phyloP scores from a whole-genome alignment of 2,113 vertebrate species.

The Myocastor coypus region DNA sequence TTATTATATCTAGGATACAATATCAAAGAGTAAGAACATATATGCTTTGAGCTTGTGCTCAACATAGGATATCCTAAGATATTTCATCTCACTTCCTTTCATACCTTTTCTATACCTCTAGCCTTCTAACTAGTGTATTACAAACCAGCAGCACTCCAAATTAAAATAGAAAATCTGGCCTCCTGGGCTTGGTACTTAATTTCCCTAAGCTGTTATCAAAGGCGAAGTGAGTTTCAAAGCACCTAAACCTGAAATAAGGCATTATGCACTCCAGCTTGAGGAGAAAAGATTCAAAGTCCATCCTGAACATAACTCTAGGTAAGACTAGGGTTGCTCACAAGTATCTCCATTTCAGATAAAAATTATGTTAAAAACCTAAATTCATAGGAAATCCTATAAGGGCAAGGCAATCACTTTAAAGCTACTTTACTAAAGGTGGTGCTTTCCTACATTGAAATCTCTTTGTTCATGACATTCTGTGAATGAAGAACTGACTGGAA shows the following conservation, averaged over 20 bases:
- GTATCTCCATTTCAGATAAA: conserved; percentile 57
- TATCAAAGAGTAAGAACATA: background rate
- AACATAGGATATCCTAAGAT: background rate
- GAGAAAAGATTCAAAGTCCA: conserved; percentile 62
- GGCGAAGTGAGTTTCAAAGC: conserved; percentile 14
- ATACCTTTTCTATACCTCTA: background rate
- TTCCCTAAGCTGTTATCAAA: conserved; percentile 56
- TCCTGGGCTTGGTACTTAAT: background rate
- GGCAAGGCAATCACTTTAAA: conserved; percentile 53
- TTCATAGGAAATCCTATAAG: background rate
- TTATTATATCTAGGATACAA: background rate
- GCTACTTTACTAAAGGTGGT: background rate
- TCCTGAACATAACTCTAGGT: conserved; percentile 41
- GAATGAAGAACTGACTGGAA: conserved; percentile 56
- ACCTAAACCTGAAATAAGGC: conserved; percentile 57
- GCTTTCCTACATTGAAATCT: conserved; percentile 20
- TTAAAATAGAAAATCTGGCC: conserved; percentile 34
- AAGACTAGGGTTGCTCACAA: conserved; percentile 27
- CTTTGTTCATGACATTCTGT: conserved; percentile 12
- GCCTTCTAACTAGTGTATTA: background rate
- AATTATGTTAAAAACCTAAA: conserved; percentile 63
- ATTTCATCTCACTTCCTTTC: background rate
- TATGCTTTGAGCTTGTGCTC: background rate
- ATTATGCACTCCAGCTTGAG: conserved; percentile 13
- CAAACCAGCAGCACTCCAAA: conserved; percentile 20